These are phyloP conservation scores for Drosophila tristis DNA, from an alignment of 1,140 invertebrate genomes.

Conservation along the genomic window DNA sequence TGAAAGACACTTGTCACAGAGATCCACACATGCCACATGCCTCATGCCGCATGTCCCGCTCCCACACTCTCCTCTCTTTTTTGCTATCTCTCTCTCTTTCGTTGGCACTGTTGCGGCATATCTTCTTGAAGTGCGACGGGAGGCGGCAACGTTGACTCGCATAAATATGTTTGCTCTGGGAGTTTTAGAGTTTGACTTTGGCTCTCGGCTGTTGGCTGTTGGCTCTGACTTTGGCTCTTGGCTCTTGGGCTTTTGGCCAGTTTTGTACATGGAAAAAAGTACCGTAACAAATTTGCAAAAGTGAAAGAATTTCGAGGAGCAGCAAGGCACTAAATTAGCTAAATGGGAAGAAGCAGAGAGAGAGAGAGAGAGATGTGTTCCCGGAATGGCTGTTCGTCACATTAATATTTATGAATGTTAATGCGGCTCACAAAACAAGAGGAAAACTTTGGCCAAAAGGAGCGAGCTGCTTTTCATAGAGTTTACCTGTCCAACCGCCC, in stretches of 20 bases:
- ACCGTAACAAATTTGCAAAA: constrained; percentile 76
- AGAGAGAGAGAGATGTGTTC: constrained; percentile 24
- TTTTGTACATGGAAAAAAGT: constrained; percentile 57
- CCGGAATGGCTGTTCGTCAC: constrained; percentile 45
- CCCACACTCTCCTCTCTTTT: not conserved
- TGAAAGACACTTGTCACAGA: constrained; percentile 82
- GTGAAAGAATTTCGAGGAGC: constrained; percentile 68
- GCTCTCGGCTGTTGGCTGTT: not conserved
- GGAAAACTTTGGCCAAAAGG: too few species aligned
- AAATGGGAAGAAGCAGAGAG: constrained; percentile 11
- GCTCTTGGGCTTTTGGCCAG: constrained; percentile 14
- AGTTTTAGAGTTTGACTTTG: constrained; percentile 14
- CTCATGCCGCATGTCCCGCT: not conserved
- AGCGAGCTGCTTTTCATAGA: too few species aligned
- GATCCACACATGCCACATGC: constrained; percentile 50
- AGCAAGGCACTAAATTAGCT: constrained; percentile 64
- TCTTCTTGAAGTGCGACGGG: constrained; percentile 66
- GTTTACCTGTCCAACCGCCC: too few species aligned
- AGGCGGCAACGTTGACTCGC: constrained; percentile 66
- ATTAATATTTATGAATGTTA: constrained; percentile 75
- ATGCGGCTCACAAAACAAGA: not conserved
- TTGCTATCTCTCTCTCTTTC: too few species aligned
- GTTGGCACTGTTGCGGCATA: constrained; percentile 43
- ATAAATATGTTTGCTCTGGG: constrained; percentile 61
- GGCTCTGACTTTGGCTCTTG: not conserved